Evolutionary conservation across 2,113 vertebrate species (phyloP).

Genomic region (Sialia sialis): DNA sequence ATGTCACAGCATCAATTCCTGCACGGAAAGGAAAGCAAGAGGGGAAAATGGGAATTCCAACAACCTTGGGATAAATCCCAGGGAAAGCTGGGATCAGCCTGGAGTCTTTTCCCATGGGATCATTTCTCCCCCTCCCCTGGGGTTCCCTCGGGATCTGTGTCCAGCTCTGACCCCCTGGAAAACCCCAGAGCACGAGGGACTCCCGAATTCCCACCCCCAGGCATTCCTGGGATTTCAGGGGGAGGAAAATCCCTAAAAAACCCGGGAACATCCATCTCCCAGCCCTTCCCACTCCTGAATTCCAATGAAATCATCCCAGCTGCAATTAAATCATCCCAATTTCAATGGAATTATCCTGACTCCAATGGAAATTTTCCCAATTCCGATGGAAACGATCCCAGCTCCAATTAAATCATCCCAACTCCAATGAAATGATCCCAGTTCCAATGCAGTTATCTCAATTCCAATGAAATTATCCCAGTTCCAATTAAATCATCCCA

Average conservation of each 20-base stretch:
- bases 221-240: background rate
- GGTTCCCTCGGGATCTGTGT: background rate
- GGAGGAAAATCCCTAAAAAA: background rate
- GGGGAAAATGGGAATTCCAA: background rate
- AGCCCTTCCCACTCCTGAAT: too few species aligned
- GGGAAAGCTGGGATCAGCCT: background rate
- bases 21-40: background rate
- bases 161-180: background rate
- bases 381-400: too few species aligned
- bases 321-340: too few species aligned
- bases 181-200: rapidly evolving
- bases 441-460: too few species aligned
- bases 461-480: background rate
- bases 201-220: background rate
- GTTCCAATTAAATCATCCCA: too few species aligned
- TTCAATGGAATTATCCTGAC: rapidly evolving
- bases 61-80: background rate
- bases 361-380: too few species aligned
- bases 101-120: background rate
- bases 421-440: too few species aligned
- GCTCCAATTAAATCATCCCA: too few species aligned
- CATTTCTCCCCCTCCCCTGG: background rate
- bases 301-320: too few species aligned
- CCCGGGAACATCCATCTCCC: rapidly evolving
- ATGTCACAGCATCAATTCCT: background rate